Percentiles rank a stretch among this genome's conserved stretches.
Conservation (phyloP, 2,113 vertebrate species). For the Rhea pennata region DNA sequence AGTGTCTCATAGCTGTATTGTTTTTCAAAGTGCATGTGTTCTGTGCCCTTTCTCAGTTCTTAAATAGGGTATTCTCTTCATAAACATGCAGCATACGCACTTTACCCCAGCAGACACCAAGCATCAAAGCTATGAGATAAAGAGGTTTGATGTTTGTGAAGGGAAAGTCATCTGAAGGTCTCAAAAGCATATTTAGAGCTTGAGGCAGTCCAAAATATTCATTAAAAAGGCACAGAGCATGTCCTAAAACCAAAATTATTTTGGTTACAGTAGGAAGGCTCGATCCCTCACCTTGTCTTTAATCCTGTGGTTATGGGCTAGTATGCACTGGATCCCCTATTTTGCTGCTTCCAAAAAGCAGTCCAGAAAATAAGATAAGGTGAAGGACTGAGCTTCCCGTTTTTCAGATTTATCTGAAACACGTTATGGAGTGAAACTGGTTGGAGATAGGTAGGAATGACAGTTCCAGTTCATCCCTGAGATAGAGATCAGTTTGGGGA, state of each 20-base stretch:
- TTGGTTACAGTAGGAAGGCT: neutral
- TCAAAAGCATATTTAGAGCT: neutral
- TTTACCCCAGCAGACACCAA: neutral
- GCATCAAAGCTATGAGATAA: neutral
- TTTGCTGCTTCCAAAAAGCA: neutral
- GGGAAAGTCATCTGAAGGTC: neutral
- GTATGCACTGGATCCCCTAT: neutral
- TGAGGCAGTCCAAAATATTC: neutral
- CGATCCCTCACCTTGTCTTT: neutral
- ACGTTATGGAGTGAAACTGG: neutral
- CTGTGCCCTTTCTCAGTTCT: neutral
- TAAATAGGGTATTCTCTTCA: neutral
- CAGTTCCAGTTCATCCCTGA: neutral
- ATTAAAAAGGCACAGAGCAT: neutral
- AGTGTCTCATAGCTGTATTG: neutral
- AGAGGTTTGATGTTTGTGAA: neutral
- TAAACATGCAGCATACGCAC: neutral
- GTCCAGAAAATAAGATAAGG: neutral
- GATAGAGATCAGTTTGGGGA: neutral
- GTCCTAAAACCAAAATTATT: neutral
- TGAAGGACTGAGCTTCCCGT: neutral
- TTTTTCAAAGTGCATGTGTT: neutral
- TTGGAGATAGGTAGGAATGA: neutral
- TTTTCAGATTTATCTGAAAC: neutral
- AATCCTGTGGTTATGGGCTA: neutral